Percentiles rank a stretch among this genome's conserved stretches.
Evolutionary conservation across 2,113 vertebrate genomes (phyloP).

Genomic region (Scartelaos histophorus): DNA sequence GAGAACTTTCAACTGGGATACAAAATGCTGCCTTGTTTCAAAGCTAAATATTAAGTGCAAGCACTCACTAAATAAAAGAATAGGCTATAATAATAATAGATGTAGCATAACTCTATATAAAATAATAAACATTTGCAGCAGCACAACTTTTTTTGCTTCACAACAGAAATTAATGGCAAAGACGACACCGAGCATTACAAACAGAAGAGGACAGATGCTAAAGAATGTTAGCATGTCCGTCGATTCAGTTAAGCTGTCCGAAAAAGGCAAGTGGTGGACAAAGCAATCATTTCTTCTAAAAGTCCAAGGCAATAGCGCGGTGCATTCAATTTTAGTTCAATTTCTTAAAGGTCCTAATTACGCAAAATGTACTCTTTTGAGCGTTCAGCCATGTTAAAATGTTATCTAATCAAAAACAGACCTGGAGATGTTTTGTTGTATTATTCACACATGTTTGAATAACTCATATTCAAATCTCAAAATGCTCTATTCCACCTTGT

Average conservation of each 20-base stretch:
- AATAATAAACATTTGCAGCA: conserved; percentile 66
- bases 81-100: conserved; percentile 39
- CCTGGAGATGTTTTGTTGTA: no score
- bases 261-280: conserved; percentile 7
- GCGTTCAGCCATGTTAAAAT: no score
- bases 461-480: no score
- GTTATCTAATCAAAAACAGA: no score
- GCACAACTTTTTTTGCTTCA: conserved; percentile 48
- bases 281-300: conserved; percentile 2
- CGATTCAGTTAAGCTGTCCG: not conserved
- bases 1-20: not conserved
- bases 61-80: conserved; percentile 20
- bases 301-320: not conserved
- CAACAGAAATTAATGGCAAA: conserved; percentile 1
- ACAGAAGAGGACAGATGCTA: not conserved
- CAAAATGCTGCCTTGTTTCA: conserved; percentile 1
- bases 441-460: no score
- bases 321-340: not conserved
- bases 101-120: conserved; percentile 57
- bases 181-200: not conserved
- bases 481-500: no score
- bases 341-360: conserved; percentile 4
- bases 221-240: not conserved
- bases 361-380: no score
- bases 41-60: conserved; percentile 14